phyloP scores from a whole-genome alignment of 2,888 invertebrate genomes.

The Lysandra coridon region DNA sequence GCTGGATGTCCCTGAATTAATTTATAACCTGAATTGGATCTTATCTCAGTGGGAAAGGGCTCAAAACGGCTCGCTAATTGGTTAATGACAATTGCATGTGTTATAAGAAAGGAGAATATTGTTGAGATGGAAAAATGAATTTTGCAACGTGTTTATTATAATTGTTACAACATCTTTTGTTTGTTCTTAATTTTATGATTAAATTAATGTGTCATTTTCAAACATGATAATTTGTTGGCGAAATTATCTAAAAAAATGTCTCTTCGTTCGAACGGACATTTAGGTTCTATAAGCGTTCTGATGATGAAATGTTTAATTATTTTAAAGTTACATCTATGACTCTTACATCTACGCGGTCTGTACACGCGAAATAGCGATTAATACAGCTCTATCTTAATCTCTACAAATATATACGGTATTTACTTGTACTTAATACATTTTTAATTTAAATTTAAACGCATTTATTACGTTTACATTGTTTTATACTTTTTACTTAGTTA shows the following conservation, averaged over 20 bases:
- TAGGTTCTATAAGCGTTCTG: not conserved
- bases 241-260: too few relatives aligned
- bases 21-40: constrained; percentile 58
- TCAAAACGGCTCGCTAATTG: constrained; percentile 65
- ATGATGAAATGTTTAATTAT: not conserved
- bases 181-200: not conserved
- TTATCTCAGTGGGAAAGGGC: constrained; percentile 56
- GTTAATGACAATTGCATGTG: constrained; percentile 64
- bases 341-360: constrained; percentile 21
- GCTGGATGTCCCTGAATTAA: constrained; percentile 60
- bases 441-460: constrained; percentile 26
- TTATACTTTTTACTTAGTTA: not conserved
- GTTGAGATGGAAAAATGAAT: constrained; percentile 57
- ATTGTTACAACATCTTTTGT: constrained; percentile 46
- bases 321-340: not conserved
- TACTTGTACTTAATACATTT: constrained; percentile 25
- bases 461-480: constrained; percentile 1
- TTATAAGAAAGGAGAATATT: constrained; percentile 54
- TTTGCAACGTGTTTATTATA: constrained; percentile 68
- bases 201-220: not conserved
- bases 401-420: constrained; percentile 20
- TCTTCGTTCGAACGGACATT: too few relatives aligned
- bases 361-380: constrained; percentile 27
- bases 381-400: constrained; percentile 21
- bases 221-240: not conserved